These are phyloP conservation scores for Fabriciana adippe DNA, from an alignment of 2,888 invertebrate species.

Conservation along the genomic window DNA sequence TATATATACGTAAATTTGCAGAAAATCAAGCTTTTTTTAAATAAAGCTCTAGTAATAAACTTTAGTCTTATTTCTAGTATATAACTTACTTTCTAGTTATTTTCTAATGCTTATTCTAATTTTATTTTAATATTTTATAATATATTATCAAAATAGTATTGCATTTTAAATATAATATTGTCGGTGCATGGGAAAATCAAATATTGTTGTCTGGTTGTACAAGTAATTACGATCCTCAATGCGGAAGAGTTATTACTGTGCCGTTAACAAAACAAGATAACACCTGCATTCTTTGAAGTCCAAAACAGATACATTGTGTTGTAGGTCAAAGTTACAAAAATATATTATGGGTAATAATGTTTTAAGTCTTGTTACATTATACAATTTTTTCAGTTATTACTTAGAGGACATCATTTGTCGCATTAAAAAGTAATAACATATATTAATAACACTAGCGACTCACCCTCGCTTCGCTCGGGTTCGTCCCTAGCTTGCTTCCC, in stretches of 20 bases:
- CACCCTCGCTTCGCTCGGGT: too few species aligned
- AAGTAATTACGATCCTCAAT: constrained; percentile 7
- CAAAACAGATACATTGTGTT: constrained; percentile 7
- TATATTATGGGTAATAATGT: neutral
- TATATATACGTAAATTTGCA: neutral
- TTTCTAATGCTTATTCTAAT: too few species aligned
- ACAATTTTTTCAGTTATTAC: too few species aligned
- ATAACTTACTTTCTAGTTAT: too few species aligned
- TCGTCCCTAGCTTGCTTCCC: too few species aligned
- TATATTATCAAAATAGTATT: neutral
- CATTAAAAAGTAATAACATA: too few species aligned
- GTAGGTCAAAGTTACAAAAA: neutral
- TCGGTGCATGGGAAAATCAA: neutral
- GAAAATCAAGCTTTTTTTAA: neutral
- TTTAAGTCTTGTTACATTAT: too few species aligned
- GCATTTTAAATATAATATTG: constrained; percentile 7
- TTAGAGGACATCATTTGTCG: too few species aligned
- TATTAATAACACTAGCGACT: too few species aligned
- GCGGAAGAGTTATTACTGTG: constrained; percentile 20
- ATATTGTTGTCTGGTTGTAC: constrained; percentile 8
- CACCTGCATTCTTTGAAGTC: constrained; percentile 13
- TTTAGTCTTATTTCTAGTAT: too few species aligned
- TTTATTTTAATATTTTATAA: too few species aligned
- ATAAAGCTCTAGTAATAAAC: too few species aligned
- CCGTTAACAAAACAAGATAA: constrained; percentile 13